Conservation (phyloP, 2,797 vertebrate species). For the Acropternis orthonyx region DNA sequence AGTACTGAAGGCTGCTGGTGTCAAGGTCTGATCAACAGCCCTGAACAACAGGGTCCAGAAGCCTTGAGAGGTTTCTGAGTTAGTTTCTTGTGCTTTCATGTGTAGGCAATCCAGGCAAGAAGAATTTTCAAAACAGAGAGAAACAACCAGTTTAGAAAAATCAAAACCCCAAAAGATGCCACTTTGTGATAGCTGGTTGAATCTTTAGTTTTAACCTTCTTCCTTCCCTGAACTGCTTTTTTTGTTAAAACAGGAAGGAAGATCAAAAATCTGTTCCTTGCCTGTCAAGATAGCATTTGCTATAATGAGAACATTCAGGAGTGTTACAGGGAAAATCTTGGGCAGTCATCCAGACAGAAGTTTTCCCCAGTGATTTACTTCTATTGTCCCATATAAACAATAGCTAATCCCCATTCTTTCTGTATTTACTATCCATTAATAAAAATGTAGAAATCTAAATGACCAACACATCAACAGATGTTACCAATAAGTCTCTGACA, state of each 20-base stretch:
- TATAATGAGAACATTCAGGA: background rate
- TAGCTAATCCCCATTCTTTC: background rate
- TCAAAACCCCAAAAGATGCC: background rate
- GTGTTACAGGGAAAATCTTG: background rate
- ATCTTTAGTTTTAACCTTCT: background rate
- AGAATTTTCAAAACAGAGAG: background rate
- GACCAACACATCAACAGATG: background rate
- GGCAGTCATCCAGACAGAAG: background rate
- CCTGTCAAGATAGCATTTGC: background rate
- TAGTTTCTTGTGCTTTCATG: background rate
- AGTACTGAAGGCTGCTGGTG: background rate
- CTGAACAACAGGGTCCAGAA: background rate
- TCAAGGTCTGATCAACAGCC: background rate
- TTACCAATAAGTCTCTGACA: background rate
- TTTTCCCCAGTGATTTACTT: background rate
- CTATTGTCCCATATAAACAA: background rate
- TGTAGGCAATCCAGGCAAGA: background rate
- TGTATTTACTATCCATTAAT: background rate
- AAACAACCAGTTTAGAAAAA: background rate
- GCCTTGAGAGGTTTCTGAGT: background rate
- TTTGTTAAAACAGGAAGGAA: constrained; percentile 34
- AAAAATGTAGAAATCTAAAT: background rate
- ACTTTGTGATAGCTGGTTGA: background rate
- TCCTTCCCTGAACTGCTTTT: constrained; percentile 8
- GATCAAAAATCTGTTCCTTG: constrained; percentile 23